A percentile compares a stretch with the other conserved stretches of the same genome.
phyloP scores from a whole-genome alignment of 2,113 vertebrate genomes.

The Neotoma lepida region DNA sequence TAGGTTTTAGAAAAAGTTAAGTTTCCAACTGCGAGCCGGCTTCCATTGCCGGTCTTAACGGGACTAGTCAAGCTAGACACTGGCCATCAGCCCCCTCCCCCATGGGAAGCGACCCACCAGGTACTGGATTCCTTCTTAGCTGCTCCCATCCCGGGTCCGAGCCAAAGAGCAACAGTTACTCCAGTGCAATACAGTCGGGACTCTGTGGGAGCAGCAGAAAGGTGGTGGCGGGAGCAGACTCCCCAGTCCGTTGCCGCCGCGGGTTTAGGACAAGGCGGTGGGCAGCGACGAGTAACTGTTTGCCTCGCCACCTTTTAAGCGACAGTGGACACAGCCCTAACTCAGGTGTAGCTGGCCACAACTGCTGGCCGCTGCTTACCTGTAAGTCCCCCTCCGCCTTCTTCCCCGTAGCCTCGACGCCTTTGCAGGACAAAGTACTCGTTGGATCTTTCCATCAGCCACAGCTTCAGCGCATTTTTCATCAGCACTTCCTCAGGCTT shows the following conservation, averaged over 20 bases:
- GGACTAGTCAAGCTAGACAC: not conserved
- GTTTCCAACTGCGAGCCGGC: not conserved
- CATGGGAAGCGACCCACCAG: not conserved
- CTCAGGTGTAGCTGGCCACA: not conserved
- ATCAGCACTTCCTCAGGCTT: slow-evolving; percentile 96
- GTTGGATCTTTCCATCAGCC: slow-evolving; percentile 95
- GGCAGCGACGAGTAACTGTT: slow-evolving; percentile 39
- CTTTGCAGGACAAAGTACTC: slow-evolving; percentile 95
- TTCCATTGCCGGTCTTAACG: not conserved
- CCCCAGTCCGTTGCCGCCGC: no score
- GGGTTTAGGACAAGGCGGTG: not conserved
- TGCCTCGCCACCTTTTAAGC: slow-evolving; percentile 4
- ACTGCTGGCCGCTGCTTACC: slow-evolving; percentile 83
- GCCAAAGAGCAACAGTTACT: not conserved
- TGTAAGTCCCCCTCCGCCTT: slow-evolving; percentile 94
- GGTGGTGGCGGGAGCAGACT: not conserved
- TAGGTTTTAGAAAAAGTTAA: slow-evolving; percentile 54
- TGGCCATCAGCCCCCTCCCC: not conserved
- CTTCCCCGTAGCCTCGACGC: slow-evolving; percentile 94
- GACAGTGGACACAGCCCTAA: not conserved
- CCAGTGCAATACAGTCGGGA: not conserved
- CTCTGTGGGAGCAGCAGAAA: not conserved
- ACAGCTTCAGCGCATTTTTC: slow-evolving; percentile 97
- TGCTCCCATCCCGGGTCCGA: not conserved
- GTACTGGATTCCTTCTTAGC: not conserved